These are phyloP conservation scores for Turritopsis dohrnii DNA, from an alignment of 30 jellyfish, hydroid and myxozoan species.

Conservation along the genomic window DNA sequence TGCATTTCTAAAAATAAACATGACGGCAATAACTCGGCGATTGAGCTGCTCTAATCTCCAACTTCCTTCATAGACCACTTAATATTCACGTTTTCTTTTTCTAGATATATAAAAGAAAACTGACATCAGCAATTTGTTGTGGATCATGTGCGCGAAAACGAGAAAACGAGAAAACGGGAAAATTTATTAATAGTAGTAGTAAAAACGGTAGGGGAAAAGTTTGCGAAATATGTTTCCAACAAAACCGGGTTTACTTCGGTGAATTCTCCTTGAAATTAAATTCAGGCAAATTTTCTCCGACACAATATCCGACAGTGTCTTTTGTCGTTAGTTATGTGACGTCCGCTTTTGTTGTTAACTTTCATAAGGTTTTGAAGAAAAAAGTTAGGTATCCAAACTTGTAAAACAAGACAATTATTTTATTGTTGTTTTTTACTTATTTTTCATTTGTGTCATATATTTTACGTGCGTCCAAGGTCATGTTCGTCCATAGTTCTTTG, in stretches of 20 bases:
- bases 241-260: background rate
- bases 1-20: too few species aligned
- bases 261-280: too few species aligned
- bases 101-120: background rate
- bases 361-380: background rate
- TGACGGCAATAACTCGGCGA: too few species aligned
- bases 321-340: background rate
- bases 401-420: background rate
- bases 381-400: background rate
- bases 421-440: background rate
- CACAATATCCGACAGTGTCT: too few species aligned
- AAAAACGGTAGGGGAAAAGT: background rate
- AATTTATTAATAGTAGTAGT: too few species aligned
- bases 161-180: too few species aligned
- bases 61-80: background rate
- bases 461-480: too few species aligned
- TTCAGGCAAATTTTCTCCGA: too few species aligned
- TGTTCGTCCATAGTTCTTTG: too few species aligned
- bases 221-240: background rate
- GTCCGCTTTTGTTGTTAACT: background rate
- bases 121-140: background rate
- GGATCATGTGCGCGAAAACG: background rate
- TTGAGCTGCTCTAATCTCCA: background rate
- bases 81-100: background rate
- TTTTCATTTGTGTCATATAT: background rate